These are phyloP conservation scores for Drosophila fungiperda DNA, from an alignment of 2,888 invertebrate species.

Conservation along the genomic window DNA sequence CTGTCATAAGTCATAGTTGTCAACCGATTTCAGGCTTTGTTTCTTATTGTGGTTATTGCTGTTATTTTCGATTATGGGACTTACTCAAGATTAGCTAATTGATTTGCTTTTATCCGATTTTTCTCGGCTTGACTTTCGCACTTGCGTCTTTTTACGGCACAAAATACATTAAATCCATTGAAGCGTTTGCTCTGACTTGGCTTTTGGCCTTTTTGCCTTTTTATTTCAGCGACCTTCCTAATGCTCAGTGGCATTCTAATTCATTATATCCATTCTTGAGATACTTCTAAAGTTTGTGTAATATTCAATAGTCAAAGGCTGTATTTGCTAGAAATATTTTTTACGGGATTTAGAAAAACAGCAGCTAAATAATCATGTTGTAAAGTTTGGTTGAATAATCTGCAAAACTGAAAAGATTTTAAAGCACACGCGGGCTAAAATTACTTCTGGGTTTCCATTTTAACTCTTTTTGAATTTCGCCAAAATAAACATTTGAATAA, in stretches of 20 bases:
- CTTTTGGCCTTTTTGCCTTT: slow-evolving; percentile 14
- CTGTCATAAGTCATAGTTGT: slow-evolving; percentile 38
- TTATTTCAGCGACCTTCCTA: slow-evolving; percentile 44
- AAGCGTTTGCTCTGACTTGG: slow-evolving; percentile 18
- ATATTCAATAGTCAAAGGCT: slow-evolving; percentile 31
- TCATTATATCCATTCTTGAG: slow-evolving; percentile 43
- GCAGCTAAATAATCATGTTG: not conserved
- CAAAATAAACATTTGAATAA: not conserved
- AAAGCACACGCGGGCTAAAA: not conserved
- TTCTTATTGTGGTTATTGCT: not conserved
- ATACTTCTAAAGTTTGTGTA: slow-evolving; percentile 3
- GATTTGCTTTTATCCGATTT: slow-evolving; percentile 45
- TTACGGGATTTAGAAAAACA: not conserved
- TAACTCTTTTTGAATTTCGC: not conserved
- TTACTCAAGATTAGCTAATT: slow-evolving; percentile 59
- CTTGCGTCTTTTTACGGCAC: slow-evolving; percentile 21
- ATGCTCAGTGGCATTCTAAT: slow-evolving; percentile 47
- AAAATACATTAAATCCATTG: slow-evolving; percentile 23
- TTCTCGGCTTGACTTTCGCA: slow-evolving; percentile 34
- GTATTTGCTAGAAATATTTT: slow-evolving; percentile 4
- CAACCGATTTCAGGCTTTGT: slow-evolving; percentile 15
- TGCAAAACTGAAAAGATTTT: too few relatives aligned
- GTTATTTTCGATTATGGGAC: slow-evolving; percentile 11
- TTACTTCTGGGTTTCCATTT: not conserved
- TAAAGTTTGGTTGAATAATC: not conserved